These are phyloP conservation scores for Punctoribates punctum DNA, from an alignment of 2,888 invertebrate genomes.

Conservation along the genomic window DNA sequence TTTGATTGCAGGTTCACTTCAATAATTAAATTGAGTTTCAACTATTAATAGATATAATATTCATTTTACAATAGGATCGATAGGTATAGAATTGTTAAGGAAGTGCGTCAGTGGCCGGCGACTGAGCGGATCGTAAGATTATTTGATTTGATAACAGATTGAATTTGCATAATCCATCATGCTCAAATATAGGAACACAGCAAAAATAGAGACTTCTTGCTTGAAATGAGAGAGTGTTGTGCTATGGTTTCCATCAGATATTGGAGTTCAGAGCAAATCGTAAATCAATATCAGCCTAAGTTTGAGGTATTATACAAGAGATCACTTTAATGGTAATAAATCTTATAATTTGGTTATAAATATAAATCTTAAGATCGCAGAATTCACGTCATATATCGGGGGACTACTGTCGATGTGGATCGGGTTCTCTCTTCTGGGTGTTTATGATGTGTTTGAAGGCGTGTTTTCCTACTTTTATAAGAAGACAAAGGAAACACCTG, in stretches of 20 bases:
- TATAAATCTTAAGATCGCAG: not conserved
- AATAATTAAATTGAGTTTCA: too few species aligned
- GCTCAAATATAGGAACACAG: conserved; percentile 33
- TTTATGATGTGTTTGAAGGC: conserved; percentile 29
- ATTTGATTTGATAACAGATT: too few species aligned
- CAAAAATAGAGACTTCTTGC: conserved; percentile 3
- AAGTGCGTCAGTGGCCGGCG: not conserved
- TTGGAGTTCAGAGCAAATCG: conserved; percentile 39
- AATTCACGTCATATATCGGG: conserved; percentile 41
- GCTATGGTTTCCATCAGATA: conserved; percentile 40
- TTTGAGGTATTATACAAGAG: conserved; percentile 31
- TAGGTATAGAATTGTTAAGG: not conserved
- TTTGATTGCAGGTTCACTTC: conserved; percentile 31
- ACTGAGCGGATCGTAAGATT: not conserved
- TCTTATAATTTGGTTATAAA: too few species aligned
- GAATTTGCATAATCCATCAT: too few species aligned
- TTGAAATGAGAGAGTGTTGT: conserved; percentile 29
- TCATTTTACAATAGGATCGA: not conserved
- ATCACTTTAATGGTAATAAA: too few species aligned
- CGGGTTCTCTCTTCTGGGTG: conserved; percentile 37
- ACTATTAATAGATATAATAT: too few species aligned
- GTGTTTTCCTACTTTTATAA: not conserved
- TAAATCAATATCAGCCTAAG: conserved; percentile 40
- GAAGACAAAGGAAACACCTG: too few species aligned
- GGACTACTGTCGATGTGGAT: conserved; percentile 42